Evolutionary conservation across 2,888 invertebrate genomes (phyloP), one percentile per base, ranked within the genome.

Genomic region (Drosophila flavopinicola): DNA sequence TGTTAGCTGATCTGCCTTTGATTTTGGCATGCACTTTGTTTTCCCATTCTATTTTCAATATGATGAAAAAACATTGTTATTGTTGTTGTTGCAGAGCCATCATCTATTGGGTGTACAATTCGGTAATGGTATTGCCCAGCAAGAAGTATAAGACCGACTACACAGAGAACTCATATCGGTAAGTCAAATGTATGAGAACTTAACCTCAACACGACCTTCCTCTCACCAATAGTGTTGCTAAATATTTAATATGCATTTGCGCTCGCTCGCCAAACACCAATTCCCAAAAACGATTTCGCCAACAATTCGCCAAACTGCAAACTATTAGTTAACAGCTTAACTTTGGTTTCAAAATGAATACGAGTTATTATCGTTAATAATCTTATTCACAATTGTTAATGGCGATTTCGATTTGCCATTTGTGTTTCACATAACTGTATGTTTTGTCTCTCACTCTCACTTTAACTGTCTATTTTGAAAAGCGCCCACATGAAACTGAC

Each of bases 81-180:
- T 32, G 3, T 30, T 57, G 13, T 44, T 39, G 4, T 38, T 80
- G 29, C 7, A 93, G 96, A 66, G 97, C 97, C 79, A 97, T 97
- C 92, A 97, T 96, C 89, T 97, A 97, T 92, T 97, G 97, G 97
- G 96, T 96, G 65, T 96, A 96, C 91, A 96, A 96, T 89, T 95
- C 95, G 88, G 95, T 96, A 67, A 97, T 98, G 96, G 94, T 97
- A 42, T 92, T 97, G 77, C 96, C 96, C 0, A 96, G 96, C 60
- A 96, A 96, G 91, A 97, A 97, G 90, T 97, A 97, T 90, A 94
- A 95, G 63, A 95, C 96, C 45, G 95, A 95, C 84, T 95, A 94
- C 54, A 94, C 94, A 59, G 96, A 97, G 91, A 96, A 96, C 91
- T 96, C 96, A 72, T 98, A 97, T 92, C 94, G 94, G 94, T 94